Base-by-base conservation (phyloP, 2,888 invertebrate species). In the Salpingus planirostris region DNA sequence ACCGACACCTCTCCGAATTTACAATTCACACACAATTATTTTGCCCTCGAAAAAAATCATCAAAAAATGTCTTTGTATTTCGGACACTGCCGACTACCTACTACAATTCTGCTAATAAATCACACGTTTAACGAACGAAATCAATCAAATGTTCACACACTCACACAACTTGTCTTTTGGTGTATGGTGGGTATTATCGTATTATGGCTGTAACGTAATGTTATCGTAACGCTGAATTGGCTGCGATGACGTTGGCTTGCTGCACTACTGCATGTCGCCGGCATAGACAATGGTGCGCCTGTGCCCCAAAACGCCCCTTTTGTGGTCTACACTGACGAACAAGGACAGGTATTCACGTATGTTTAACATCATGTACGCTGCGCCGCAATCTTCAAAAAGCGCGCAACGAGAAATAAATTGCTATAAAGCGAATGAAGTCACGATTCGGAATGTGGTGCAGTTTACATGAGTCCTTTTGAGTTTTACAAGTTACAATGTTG, bases 261-360 rank as follows among this genome's bases (percentile, higher is more conserved):
- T 61, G 63, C 63, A 64, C 62, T 68, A 69, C 70, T 70, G 71
- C 71, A 71, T 71, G 71, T 70, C 60, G 70, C 70, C 62, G 59
- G 57, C 51, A 60, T 65, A 71, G 71, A 71, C 70, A 71, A 69
- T 71, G 71, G 71, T 68, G 68, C 69, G 69, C 69, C 80, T 75
- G 76, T 83, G 74, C 83, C 86, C 67, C 76, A 79, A 71, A 90
- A 90, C 74, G 88, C 87, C 76, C 84, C 84, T 69, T 87, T 82
- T 78, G 88, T 90, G 76, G 82, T 84, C 76, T 90, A 90, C 82
- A 89, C 89, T 75, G 90, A 90, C 77, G 84, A 85, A 71, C 84
- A 85, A 77, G 89, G 87, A 80, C 89, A 90, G 90, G 90, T 90
- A 87, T 74, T 71, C 71, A 60, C 57, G 59, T 64, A 52, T 60